Conservation (phyloP, 2,113 vertebrate species). For the Chaenogobius annularis region DNA sequence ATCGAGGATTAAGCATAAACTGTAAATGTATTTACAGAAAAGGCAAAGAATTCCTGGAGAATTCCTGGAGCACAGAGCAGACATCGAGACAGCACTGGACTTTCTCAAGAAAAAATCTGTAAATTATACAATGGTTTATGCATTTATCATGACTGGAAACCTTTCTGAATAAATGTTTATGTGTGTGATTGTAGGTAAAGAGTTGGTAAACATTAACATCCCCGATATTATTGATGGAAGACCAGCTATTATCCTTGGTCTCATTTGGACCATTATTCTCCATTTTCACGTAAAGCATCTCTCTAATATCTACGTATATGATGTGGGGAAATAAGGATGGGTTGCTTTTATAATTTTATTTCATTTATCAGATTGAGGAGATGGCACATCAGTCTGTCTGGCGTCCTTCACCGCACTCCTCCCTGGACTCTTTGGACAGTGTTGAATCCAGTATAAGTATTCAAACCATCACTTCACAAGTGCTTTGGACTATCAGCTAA, state of each 20-base stretch:
- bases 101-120: slow-evolving; percentile 88
- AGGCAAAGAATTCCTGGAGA: slow-evolving; percentile 85
- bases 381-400: slow-evolving; percentile 80
- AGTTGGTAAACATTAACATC: slow-evolving; percentile 91
- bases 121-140: slow-evolving; percentile 24
- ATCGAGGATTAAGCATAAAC: not conserved
- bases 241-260: slow-evolving; percentile 88
- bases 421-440: slow-evolving; percentile 71
- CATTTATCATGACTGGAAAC: not conserved
- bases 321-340: too few relatives aligned
- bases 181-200: slow-evolving; percentile 79
- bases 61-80: slow-evolving; percentile 88
- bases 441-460: slow-evolving; percentile 70
- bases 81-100: slow-evolving; percentile 87
- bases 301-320: too few relatives aligned
- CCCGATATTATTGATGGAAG: slow-evolving; percentile 90
- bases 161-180: not conserved
- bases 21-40: slow-evolving; percentile 70
- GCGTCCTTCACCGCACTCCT: slow-evolving; percentile 77
- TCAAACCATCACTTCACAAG: slow-evolving; percentile 72
- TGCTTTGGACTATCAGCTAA: slow-evolving; percentile 72
- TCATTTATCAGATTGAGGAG: slow-evolving; percentile 82
- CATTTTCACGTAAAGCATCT: slow-evolving; percentile 89
- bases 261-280: slow-evolving; percentile 93
- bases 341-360: not conserved